Base-by-base conservation (phyloP, 2,888 invertebrate genomes). In the Resseliella maxima region DNA sequence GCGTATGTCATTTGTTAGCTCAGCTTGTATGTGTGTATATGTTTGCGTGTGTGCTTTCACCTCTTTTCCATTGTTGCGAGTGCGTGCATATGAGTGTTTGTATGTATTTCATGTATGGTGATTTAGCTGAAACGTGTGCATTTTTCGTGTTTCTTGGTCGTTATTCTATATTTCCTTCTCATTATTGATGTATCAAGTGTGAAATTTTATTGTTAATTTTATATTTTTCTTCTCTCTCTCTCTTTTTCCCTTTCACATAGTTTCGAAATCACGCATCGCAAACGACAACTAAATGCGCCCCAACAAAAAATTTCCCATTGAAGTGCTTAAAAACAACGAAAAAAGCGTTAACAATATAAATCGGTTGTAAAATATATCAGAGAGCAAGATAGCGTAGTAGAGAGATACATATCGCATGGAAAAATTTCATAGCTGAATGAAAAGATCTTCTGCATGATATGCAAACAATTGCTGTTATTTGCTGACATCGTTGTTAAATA, bases 161-260 rank as follows among this genome's bases (percentile, higher is more conserved):
- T 83, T 83, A 83, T 83, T 83, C 24, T 24, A 83, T 83, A 83
- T 38, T 83, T 38, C 12, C 24, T 38, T 83, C 24, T 83, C 36
- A 38, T 83, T 83, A 38, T 83, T 36, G 36, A 38, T 83, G 38
- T 83, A 36, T 83, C 83, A 83, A 38, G 83, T 83, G 38, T 83
- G 83, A 38, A 83, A 83, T 83, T 36, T 83, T 83, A 83, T 83
- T 12, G 83, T 38, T 24, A 21, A 5, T 0, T 0, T 35, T 72
- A 31, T 24, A 24, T 59, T 24, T 59, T 24, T 31, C 18, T 72
- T 72, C 15, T 72, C n/a, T 72, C 15, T 31, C 35, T 31, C 18
- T 72, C 5, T 31, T 31, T 72, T 31, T 72, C 15, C 35, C 18
- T 50, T 18, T 50, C 21, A 31, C 15, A 72, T 12, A 72, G 38